A percentile compares a stretch with the other conserved stretches of the same genome.
Evolutionary conservation across 2,888 invertebrate species (phyloP).

Genomic region (Petrolisthes manimaculis): DNA sequence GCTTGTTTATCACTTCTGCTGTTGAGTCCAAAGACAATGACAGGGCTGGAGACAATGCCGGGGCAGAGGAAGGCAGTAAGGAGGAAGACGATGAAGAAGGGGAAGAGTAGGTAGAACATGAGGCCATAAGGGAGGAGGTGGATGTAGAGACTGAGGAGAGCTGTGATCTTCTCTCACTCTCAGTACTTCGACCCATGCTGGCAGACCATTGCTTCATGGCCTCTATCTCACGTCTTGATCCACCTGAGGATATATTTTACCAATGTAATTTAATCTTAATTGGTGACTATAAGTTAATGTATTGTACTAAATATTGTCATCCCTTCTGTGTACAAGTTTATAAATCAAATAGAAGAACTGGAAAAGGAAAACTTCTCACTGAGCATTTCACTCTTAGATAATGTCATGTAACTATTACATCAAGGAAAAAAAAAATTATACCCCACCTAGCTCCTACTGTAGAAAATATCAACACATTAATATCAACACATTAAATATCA

Average conservation of each 20-base stretch:
- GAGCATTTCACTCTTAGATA: too few species aligned
- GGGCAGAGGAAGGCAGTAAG: background rate
- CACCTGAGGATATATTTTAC: constrained; percentile 21
- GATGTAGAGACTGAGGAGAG: constrained; percentile 6
- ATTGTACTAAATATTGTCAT: too few species aligned
- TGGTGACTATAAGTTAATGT: too few species aligned
- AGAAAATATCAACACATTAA: too few species aligned
- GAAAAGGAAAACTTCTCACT: too few species aligned
- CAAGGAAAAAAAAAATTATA: too few species aligned
- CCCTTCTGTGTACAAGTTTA: too few species aligned
- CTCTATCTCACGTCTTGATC: constrained; percentile 33
- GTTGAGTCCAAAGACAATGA: constrained; percentile 3
- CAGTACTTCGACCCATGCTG: constrained; percentile 25
- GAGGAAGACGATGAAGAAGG: constrained; percentile 10
- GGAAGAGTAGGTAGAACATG: constrained; percentile 14
- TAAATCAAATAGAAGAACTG: too few species aligned
- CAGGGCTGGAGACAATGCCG: background rate
- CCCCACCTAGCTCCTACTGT: too few species aligned
- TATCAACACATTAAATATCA: too few species aligned
- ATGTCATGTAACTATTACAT: too few species aligned
- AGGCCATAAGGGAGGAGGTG: constrained; percentile 24
- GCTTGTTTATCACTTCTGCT: constrained; percentile 24
- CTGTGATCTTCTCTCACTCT: constrained; percentile 26
- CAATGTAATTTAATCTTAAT: too few species aligned
- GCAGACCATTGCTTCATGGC: constrained; percentile 34